phyloP scores from a whole-genome alignment of 2,888 invertebrate genomes.

The Ligdia adustata region DNA sequence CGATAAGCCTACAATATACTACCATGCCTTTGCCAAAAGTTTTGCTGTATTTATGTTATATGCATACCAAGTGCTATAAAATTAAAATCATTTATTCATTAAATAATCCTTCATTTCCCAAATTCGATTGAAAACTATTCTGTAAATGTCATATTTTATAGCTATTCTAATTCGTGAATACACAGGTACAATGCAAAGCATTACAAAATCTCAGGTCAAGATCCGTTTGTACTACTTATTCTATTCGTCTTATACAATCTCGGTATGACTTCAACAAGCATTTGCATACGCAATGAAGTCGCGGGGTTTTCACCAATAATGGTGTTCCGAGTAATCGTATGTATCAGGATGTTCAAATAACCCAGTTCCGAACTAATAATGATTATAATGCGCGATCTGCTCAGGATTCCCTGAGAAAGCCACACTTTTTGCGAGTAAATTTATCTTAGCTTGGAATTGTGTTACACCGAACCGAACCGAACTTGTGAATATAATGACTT shows the following conservation, averaged over 20 bases:
- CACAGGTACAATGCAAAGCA: too few relatives aligned
- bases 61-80: too few relatives aligned
- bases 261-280: constrained; percentile 29
- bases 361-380: constrained; percentile 50
- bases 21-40: too few relatives aligned
- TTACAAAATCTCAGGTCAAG: constrained; percentile 5
- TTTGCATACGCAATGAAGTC: constrained; percentile 67
- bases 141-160: too few relatives aligned
- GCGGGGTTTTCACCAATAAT: constrained; percentile 66
- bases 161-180: too few relatives aligned
- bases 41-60: too few relatives aligned
- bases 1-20: too few relatives aligned
- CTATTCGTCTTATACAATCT: constrained; percentile 19
- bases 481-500: not conserved
- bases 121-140: too few relatives aligned
- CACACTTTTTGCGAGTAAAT: constrained; percentile 51
- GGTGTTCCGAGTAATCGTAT: constrained; percentile 63
- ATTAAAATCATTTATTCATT: too few relatives aligned
- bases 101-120: too few relatives aligned
- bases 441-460: constrained; percentile 33
- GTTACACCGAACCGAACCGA: constrained; percentile 48
- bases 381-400: constrained; percentile 43
- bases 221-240: constrained; percentile 14
- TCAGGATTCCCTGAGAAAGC: constrained; percentile 62
- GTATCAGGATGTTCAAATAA: constrained; percentile 67